These are phyloP conservation scores for Busseola fusca DNA, from an alignment of 2,888 invertebrate genomes.

Conservation along the genomic window DNA sequence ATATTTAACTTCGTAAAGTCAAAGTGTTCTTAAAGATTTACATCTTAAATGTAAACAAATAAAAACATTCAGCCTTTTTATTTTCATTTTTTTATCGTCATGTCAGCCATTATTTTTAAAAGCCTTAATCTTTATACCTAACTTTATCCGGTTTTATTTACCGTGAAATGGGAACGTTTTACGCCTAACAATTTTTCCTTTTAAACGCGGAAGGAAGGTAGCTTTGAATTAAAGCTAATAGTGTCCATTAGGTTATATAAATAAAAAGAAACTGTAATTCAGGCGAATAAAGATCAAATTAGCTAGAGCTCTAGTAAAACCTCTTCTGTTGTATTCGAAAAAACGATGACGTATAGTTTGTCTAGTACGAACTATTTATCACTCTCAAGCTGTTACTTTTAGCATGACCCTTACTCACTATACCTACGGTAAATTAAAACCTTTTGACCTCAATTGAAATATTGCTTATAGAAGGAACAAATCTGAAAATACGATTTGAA, in stretches of 20 bases:
- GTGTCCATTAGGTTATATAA: slow-evolving; percentile 47
- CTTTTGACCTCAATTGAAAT: slow-evolving; percentile 74
- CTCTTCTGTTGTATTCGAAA: slow-evolving; percentile 12
- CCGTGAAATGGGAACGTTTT: slow-evolving; percentile 63
- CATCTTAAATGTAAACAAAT: slow-evolving; percentile 44
- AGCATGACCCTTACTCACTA: slow-evolving; percentile 58
- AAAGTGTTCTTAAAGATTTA: slow-evolving; percentile 34
- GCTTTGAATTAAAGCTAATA: slow-evolving; percentile 47
- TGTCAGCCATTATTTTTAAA: slow-evolving; percentile 59
- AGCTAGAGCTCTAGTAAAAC: slow-evolving; percentile 1
- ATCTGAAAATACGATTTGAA: slow-evolving; percentile 71
- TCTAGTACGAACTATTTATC: slow-evolving; percentile 59
- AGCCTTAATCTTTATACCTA: slow-evolving; percentile 62
- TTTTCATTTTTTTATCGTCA: slow-evolving; percentile 50
- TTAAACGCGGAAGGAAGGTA: slow-evolving; percentile 43
- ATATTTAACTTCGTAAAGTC: slow-evolving; percentile 29
- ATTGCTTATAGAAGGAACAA: slow-evolving; percentile 68
- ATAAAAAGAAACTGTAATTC: slow-evolving; percentile 27
- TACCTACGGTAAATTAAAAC: slow-evolving; percentile 73
- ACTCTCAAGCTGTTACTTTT: slow-evolving; percentile 39
- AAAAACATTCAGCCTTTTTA: slow-evolving; percentile 42
- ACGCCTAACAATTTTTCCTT: slow-evolving; percentile 60
- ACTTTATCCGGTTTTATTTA: slow-evolving; percentile 63
- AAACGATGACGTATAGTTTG: slow-evolving; percentile 22
- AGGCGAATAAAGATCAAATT: slow-evolving; percentile 15